Percentiles rank a stretch among this genome's conserved stretches.
phyloP scores from a whole-genome alignment of 2,888 invertebrate species.

The Loripinus fragilis region DNA sequence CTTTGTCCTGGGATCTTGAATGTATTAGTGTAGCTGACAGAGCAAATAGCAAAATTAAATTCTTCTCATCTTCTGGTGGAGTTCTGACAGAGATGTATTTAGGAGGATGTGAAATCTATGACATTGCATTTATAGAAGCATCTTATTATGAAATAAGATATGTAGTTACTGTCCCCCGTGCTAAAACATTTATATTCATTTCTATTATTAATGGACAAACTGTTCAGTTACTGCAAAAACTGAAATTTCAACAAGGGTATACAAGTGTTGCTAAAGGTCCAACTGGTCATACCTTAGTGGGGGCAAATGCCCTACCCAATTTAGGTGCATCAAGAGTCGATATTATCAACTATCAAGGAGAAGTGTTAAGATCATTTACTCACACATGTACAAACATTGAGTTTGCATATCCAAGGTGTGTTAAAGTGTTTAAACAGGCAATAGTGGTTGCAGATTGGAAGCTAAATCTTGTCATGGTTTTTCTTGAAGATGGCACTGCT shows the following conservation, averaged over 20 bases:
- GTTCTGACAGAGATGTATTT: constrained; percentile 38
- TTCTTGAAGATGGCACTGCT: constrained; percentile 31
- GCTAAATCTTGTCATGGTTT: constrained; percentile 41
- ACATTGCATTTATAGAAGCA: constrained; percentile 49
- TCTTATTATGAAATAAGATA: constrained; percentile 38
- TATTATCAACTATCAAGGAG: constrained; percentile 38
- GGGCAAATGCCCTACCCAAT: constrained; percentile 28
- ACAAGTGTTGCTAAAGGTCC: constrained; percentile 46
- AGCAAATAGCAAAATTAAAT: constrained; percentile 48
- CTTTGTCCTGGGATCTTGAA: constrained; percentile 42
- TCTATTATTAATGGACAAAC: constrained; percentile 14
- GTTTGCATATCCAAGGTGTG: constrained; percentile 38
- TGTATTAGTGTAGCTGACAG: constrained; percentile 49
- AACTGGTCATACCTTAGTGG: constrained; percentile 42
- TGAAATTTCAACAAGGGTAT: constrained; percentile 26
- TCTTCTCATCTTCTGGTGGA: constrained; percentile 33
- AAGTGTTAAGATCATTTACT: constrained; percentile 24
- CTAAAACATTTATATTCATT: constrained; percentile 35
- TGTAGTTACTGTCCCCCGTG: constrained; percentile 37
- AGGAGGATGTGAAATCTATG: constrained; percentile 42
- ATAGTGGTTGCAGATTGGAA: constrained; percentile 49
- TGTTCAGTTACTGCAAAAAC: constrained; percentile 30
- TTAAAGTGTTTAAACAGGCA: constrained; percentile 35
- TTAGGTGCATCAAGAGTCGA: constrained; percentile 28
- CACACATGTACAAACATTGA: constrained; percentile 17